Evolutionary conservation across 2,113 vertebrate species (phyloP).

Genomic region (Polypterus senegalus): DNA sequence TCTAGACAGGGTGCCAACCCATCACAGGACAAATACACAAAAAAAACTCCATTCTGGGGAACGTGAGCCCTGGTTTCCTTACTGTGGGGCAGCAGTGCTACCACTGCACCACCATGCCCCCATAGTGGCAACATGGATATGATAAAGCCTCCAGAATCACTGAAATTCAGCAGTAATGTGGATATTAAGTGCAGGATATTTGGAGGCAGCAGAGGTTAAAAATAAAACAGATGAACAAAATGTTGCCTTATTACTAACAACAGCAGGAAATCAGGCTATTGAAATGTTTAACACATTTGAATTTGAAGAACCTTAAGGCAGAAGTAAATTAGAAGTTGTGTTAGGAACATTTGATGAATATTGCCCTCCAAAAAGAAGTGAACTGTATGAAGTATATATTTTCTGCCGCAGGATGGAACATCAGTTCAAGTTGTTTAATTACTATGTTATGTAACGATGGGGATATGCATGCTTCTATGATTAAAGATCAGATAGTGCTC

Average conservation of each 20-base stretch:
- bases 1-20: no score
- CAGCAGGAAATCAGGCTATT: not conserved
- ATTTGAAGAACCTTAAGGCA: not conserved
- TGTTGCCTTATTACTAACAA: not conserved
- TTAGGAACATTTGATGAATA: not conserved
- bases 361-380: not conserved
- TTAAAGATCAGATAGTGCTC: no score
- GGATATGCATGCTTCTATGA: not conserved
- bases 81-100: no score
- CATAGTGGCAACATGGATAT: no score
- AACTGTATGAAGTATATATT: not conserved
- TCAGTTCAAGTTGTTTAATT: no score
- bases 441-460: not conserved
- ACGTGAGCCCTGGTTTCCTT: no score
- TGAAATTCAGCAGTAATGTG: no score
- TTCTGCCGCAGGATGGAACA: no score
- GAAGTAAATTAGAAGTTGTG: not conserved
- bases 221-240: not conserved
- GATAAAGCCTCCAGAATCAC: no score
- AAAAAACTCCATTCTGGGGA: no score
- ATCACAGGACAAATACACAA: no score
- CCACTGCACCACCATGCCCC: no score
- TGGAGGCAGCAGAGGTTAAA: not conserved
- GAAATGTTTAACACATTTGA: not conserved
- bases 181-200: not conserved